Percentiles rank a stretch among this genome's conserved stretches.
Evolutionary conservation across 2,888 invertebrate species (phyloP).

Genomic region (Brenthis hecate): DNA sequence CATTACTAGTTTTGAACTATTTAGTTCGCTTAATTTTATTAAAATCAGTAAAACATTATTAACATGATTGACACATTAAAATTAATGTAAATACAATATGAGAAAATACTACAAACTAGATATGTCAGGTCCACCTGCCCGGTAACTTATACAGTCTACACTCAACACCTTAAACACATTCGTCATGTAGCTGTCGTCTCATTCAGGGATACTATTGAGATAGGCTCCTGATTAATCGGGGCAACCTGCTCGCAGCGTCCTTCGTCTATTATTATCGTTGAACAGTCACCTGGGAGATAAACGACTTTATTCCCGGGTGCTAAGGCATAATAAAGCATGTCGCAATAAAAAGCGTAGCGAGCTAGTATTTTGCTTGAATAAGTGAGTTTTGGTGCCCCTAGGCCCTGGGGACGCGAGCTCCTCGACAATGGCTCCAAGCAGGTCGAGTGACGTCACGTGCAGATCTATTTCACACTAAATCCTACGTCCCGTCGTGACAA

Average conservation of each 20-base stretch:
- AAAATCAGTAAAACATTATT: too few species aligned
- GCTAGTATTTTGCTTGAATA: slow-evolving; percentile 43
- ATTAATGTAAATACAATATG: neutral
- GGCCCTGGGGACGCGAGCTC: slow-evolving; percentile 40
- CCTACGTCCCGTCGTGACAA: neutral
- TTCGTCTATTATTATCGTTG: slow-evolving; percentile 19
- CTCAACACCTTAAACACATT: neutral
- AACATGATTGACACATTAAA: too few species aligned
- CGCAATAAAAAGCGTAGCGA: slow-evolving; percentile 6
- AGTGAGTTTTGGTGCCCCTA: slow-evolving; percentile 38
- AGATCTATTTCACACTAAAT: slow-evolving; percentile 42
- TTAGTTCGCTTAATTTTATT: neutral
- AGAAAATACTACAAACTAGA: neutral
- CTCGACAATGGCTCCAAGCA: slow-evolving; percentile 50
- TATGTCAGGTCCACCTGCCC: neutral
- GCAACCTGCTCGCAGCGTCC: slow-evolving; percentile 17
- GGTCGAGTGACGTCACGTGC: slow-evolving; percentile 50
- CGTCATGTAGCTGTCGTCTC: slow-evolving; percentile 15
- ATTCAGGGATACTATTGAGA: slow-evolving; percentile 16
- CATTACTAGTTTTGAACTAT: neutral
- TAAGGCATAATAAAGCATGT: slow-evolving; percentile 4
- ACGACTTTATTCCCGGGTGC: neutral
- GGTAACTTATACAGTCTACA: neutral
- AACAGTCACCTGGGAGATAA: neutral
- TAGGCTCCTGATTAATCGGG: slow-evolving; percentile 25